Evolutionary conservation across 2,797 vertebrate species (phyloP), one percentile per base, ranked within the genome.

Genomic region (Eupleurogrammus muticus): DNA sequence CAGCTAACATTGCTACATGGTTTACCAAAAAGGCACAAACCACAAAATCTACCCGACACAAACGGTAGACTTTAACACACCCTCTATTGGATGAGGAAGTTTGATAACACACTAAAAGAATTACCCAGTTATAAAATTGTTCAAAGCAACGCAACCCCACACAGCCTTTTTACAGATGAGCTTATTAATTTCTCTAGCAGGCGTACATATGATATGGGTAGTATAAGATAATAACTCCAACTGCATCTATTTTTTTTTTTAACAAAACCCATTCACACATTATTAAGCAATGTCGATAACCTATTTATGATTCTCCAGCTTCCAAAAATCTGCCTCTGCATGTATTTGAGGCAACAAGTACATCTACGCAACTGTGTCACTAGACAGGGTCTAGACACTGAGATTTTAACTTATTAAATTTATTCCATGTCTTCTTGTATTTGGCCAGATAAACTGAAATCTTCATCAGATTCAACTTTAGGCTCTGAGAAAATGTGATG

Each of bases 41-140:
- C 55, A 52, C 35, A 52, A 72, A 47, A 61, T 54, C 35, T 36
- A 62, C 4, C 0, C 0, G 19, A 55, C 56, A 61, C 21, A 35
- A 58, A 64, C 49, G 48, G 16, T 40, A 54, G 42, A 73, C 63
- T 77, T 46, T 32, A 28, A 42, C 44, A 53, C 42, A 70, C 44
- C 51, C 44, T 73, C 23, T 53, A 19, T 5, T 21, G 11, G 40
- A 34, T 14, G 40, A 35, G 34, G 62, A 9, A 56, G 44, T 75
- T 0, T 63, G 35, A 34, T 57, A 49, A 53, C 20, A 68, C 32
- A 46, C 58, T 28, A 5, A 20, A 28, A 36, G 36, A 48, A 51
- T 48, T 24, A 48, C 44, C 7, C 20, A 10, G 13, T 21, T 11
- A 35, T 51, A 71, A 40, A 73, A 68, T 44, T 46, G 24, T 42